Base-by-base conservation (phyloP, 2,113 vertebrate species). In the Neoarius graeffei region DNA sequence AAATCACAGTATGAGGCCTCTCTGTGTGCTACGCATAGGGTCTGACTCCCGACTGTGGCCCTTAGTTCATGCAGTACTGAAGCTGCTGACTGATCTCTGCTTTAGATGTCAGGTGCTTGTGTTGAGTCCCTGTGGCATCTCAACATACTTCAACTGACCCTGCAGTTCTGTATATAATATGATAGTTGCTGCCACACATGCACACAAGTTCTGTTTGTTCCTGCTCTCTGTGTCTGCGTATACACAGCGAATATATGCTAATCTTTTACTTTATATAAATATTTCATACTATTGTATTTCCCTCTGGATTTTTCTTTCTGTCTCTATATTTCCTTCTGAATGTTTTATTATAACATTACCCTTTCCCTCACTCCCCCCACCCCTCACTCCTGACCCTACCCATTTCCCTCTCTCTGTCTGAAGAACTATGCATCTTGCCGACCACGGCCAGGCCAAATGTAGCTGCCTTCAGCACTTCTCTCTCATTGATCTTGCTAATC, bases 401-500 rank as follows among this genome's bases (percentile, higher is more conserved):
- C 23, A 62, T 35, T 30, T 42, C 64, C 23, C 23, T 79, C 79
- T 54, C 30, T 27, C 73, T 67, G 56, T 48, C 79, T 79, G 30
- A 64, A 84, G 60, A 59, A 81, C 83, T 64, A 48, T 54, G 79
- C 82, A 71, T 81, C 62, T 85, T 84, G 30, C 89, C 59, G 85
- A 84, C 85, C 64, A 69, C 76, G 56, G 25, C 67, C 87, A 87
- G 86, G 85, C 52, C 71, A 66, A 93, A 91, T 92, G 91, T 90
- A 86, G 92, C 94, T 93, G 92, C 88, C 90, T 94, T 94, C 94
- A 94, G 93, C 94, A 94, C 87, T 93, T 94, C 93, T 93, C 89
- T 89, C 90, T 93, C 92, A 94, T 93, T 94, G 94, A 94, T 94
- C 89, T 90, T 87, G 87, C 89, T 89, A 92, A 92, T 88, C 92